Evolutionary conservation across 2,888 invertebrate genomes (phyloP).

Genomic region (Polyommatus iphigenia): DNA sequence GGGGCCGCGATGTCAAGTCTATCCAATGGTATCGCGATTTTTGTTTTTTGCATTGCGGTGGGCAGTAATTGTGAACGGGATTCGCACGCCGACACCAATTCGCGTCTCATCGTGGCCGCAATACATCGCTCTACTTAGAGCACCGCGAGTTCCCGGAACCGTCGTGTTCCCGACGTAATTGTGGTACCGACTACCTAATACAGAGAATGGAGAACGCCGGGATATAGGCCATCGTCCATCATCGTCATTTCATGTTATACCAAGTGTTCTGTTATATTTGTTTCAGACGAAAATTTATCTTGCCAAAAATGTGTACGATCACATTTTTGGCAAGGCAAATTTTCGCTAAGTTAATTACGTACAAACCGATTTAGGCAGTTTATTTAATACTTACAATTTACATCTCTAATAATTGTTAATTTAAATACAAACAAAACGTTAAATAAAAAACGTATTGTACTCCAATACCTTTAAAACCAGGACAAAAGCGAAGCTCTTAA

Average conservation of each 20-base stretch:
- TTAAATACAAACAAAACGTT: not conserved
- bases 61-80: constrained; percentile 78
- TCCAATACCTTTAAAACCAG: not conserved
- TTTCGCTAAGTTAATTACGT: too few species aligned
- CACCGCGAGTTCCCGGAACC: constrained; percentile 74
- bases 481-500: constrained; percentile 30
- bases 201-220: not conserved
- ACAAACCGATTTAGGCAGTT: too few species aligned
- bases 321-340: too few species aligned
- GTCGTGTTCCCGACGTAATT: constrained; percentile 57
- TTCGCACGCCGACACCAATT: constrained; percentile 73
- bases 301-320: too few species aligned
- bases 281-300: not conserved
- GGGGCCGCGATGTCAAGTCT: constrained; percentile 65
- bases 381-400: not conserved
- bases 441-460: not conserved
- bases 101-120: constrained; percentile 76
- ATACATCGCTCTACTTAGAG: constrained; percentile 76
- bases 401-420: not conserved
- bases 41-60: constrained; percentile 71
- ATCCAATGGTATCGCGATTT: constrained; percentile 71
- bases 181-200: constrained; percentile 21
- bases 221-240: not conserved
- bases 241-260: not conserved
- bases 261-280: too few species aligned